These are phyloP conservation scores for Neomonachus schauinslandi DNA, from an alignment of 2,113 vertebrate species.

Conservation along the genomic window DNA sequence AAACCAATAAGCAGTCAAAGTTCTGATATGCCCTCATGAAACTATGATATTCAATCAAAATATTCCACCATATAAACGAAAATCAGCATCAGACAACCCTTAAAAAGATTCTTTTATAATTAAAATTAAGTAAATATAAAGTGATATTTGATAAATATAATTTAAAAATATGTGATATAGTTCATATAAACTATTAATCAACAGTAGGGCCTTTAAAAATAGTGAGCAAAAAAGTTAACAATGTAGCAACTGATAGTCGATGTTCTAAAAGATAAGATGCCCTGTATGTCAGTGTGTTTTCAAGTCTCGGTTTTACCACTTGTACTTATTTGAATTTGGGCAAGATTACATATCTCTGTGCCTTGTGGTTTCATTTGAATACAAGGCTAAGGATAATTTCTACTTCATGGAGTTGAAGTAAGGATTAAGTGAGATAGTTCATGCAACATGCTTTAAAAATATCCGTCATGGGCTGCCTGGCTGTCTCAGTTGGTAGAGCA, in stretches of 20 bases:
- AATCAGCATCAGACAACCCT: background rate
- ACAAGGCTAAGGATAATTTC: background rate
- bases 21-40: background rate
- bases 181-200: background rate
- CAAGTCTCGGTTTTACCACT: background rate
- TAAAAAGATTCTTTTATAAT: background rate
- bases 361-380: background rate
- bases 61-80: background rate
- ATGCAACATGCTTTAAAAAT: background rate
- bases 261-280: background rate
- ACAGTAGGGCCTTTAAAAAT: background rate
- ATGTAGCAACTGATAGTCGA: rapidly evolving
- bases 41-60: background rate
- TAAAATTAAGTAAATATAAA: conserved; percentile 18
- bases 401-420: background rate
- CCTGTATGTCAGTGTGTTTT: background rate
- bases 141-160: background rate
- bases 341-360: background rate
- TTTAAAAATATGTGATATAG: background rate
- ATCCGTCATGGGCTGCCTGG: background rate
- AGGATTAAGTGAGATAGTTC: background rate
- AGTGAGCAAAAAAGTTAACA: background rate
- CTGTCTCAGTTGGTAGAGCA: background rate
- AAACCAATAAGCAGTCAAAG: background rate
- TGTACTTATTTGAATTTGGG: background rate